Conservation (phyloP, 2,113 vertebrate species). For the Sorex fumeus region DNA sequence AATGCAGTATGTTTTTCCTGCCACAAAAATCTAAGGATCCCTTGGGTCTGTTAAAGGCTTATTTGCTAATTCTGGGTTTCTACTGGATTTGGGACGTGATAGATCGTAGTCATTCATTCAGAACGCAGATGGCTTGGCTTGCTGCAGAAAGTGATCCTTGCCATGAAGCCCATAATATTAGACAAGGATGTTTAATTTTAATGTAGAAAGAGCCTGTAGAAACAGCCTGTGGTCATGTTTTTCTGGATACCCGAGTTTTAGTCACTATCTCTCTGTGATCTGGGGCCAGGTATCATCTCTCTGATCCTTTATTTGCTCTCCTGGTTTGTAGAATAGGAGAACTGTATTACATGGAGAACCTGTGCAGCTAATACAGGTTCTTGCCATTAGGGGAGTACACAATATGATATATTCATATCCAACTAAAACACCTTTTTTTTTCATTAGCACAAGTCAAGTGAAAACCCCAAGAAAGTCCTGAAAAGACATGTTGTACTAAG, state of each 20-base stretch:
- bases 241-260: not conserved
- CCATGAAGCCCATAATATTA: not conserved
- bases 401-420: not conserved
- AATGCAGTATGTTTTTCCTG: constrained; percentile 28
- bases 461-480: not conserved
- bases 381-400: not conserved
- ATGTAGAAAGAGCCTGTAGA: not conserved
- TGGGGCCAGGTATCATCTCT: not conserved
- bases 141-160: constrained; percentile 9
- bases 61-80: constrained; percentile 72
- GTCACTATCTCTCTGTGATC: not conserved
- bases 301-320: not conserved
- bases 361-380: not conserved
- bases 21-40: constrained; percentile 53
- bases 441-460: constrained; percentile 27
- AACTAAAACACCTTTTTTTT: constrained; percentile 6
- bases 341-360: not conserved
- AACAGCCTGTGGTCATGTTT: not conserved
- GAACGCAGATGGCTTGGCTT: constrained; percentile 58
- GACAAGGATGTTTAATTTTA: not conserved
- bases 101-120: constrained; percentile 49
- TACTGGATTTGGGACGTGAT: constrained; percentile 63
- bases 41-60: constrained; percentile 58
- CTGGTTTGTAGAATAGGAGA: not conserved
- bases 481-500: not conserved